phyloP scores from a whole-genome alignment of 2,888 invertebrate genomes.

The Malthinus seriepunctatus region DNA sequence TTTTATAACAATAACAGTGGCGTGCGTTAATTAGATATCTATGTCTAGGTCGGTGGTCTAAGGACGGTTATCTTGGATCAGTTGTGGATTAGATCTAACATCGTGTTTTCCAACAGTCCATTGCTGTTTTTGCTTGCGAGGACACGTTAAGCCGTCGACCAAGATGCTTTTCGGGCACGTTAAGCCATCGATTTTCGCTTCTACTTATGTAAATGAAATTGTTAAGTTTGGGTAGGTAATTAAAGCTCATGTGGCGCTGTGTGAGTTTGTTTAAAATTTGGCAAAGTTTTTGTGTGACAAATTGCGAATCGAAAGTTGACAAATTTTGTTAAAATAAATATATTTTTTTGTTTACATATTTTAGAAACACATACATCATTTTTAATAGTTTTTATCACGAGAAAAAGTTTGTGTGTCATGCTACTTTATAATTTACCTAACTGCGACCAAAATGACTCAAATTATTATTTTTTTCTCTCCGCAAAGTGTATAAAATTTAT shows the following conservation, averaged over 20 bases:
- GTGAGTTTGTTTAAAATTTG: neutral
- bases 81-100: neutral
- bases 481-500: too few relatives aligned
- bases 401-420: constrained; percentile 4
- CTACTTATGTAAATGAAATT: too few relatives aligned
- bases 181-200: too few relatives aligned
- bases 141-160: too few relatives aligned
- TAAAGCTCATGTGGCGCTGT: too few relatives aligned
- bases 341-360: too few relatives aligned
- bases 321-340: too few relatives aligned
- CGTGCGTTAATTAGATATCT: neutral
- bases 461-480: neutral
- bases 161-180: too few relatives aligned
- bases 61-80: neutral
- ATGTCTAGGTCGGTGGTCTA: too few relatives aligned
- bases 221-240: too few relatives aligned
- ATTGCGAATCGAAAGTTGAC: too few relatives aligned
- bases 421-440: constrained; percentile 5
- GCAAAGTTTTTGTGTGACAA: neutral
- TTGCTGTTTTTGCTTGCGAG: too few relatives aligned
- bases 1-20: constrained; percentile 10
- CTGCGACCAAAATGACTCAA: constrained; percentile 2
- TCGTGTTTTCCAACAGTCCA: neutral
- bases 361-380: constrained; percentile 4
- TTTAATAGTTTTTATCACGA: constrained; percentile 6